Evolutionary conservation across 92 coral and sea anemone species (phyloP).

Genomic region (Anthopleura xanthogrammica): DNA sequence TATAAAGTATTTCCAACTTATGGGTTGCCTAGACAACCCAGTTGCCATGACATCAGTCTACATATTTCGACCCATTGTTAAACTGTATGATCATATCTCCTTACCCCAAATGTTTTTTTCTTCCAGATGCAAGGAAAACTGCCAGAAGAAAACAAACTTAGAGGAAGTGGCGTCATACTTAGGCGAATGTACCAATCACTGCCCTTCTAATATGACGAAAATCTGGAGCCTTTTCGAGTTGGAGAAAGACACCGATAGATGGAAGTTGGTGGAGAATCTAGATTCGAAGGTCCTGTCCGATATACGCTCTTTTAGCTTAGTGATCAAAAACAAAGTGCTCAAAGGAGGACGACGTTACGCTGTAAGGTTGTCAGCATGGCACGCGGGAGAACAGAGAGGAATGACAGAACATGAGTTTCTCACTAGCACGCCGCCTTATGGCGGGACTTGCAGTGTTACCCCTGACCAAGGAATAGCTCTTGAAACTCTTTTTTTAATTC

Average conservation of each 20-base stretch:
- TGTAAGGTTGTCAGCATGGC: constrained; percentile 35
- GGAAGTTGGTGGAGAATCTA: constrained; percentile 44
- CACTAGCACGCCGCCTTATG: constrained; percentile 51
- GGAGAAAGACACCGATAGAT: background rate
- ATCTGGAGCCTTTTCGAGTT: constrained; percentile 22
- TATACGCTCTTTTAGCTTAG: constrained; percentile 46
- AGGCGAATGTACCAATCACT: constrained; percentile 44
- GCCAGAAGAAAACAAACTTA: constrained; percentile 44
- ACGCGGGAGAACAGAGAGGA: constrained; percentile 22
- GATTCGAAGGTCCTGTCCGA: constrained; percentile 33
- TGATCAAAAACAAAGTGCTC: constrained; percentile 31
- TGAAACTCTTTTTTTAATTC: constrained; percentile 40
- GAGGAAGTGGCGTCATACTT: constrained; percentile 44
- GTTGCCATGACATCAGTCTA: too few relatives aligned
- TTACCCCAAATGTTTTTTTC: background rate
- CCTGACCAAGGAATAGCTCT: constrained; percentile 42
- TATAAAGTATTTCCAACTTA: too few relatives aligned
- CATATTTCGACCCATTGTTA: background rate
- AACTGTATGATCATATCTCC: background rate
- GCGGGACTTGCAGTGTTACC: constrained; percentile 38
- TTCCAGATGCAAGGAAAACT: constrained; percentile 62
- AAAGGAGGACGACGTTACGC: constrained; percentile 41
- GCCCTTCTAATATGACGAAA: constrained; percentile 5
- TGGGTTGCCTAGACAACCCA: too few relatives aligned
- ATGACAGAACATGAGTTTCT: constrained; percentile 47